phyloP scores from a whole-genome alignment of 2,113 vertebrate species.

The Ammodytes marinus region DNA sequence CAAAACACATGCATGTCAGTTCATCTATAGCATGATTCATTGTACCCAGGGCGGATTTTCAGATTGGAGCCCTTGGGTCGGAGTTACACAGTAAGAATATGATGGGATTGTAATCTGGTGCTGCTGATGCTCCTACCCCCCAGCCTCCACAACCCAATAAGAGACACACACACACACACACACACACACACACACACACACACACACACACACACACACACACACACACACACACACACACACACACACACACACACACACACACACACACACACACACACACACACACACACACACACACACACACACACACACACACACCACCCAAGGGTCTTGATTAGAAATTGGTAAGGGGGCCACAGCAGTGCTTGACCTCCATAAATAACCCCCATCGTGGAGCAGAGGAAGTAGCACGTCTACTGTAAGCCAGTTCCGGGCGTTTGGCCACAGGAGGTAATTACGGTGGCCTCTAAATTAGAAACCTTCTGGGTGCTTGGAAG shows the following conservation, averaged over 20 bases:
- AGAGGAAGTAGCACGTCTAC: conserved; percentile 30
- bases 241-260: no score
- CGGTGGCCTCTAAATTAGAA: conserved; percentile 55
- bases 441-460: conserved; percentile 70
- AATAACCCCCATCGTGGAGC: conserved; percentile 59
- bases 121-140: neutral
- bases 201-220: neutral
- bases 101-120: conserved; percentile 55
- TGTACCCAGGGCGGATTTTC: conserved; percentile 36
- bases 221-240: no score
- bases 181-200: no score
- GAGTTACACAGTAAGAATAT: conserved; percentile 10
- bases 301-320: no score
- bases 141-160: conserved; percentile 18
- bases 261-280: no score
- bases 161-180: neutral
- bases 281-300: no score
- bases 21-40: conserved; percentile 51
- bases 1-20: neutral
- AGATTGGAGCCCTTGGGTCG: conserved; percentile 63
- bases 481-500: conserved; percentile 24
- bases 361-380: conserved; percentile 62
- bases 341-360: conserved; percentile 45
- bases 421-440: conserved; percentile 22
- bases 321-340: conserved; percentile 4